phyloP scores from a whole-genome alignment of 1,140 invertebrate species.

The Tetranychus urticae region DNA sequence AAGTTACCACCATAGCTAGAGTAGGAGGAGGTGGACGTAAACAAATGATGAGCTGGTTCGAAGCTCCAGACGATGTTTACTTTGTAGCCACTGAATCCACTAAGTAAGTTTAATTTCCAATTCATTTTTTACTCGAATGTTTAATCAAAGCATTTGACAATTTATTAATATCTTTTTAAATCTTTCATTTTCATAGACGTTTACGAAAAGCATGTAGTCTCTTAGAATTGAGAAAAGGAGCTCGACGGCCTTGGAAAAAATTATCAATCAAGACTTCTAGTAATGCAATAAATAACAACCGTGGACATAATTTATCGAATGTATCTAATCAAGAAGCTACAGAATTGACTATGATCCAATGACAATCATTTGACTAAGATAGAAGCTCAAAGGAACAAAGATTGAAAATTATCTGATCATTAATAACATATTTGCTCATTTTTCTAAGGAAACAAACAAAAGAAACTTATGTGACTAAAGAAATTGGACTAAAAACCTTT shows the following conservation, averaged over 20 bases:
- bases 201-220: constrained; percentile 49
- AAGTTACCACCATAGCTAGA: constrained; percentile 35
- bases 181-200: constrained; percentile 33
- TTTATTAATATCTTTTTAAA: neutral
- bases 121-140: neutral
- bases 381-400: too few species aligned
- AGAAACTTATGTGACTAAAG: too few species aligned
- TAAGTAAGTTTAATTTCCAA: constrained; percentile 36
- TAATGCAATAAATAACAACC: neutral
- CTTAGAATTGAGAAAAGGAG: constrained; percentile 56
- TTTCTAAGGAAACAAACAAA: too few species aligned
- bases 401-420: too few species aligned
- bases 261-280: constrained; percentile 5
- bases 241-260: constrained; percentile 56
- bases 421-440: too few species aligned
- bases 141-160: neutral
- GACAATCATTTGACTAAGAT: too few species aligned
- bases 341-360: neutral
- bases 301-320: neutral
- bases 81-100: constrained; percentile 68
- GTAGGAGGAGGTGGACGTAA: constrained; percentile 29
- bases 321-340: neutral
- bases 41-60: constrained; percentile 89
- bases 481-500: too few species aligned
- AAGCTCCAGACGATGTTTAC: constrained; percentile 88